These are phyloP conservation scores for Erannis defoliaria DNA, from an alignment of 2,888 invertebrate genomes.

Conservation along the genomic window DNA sequence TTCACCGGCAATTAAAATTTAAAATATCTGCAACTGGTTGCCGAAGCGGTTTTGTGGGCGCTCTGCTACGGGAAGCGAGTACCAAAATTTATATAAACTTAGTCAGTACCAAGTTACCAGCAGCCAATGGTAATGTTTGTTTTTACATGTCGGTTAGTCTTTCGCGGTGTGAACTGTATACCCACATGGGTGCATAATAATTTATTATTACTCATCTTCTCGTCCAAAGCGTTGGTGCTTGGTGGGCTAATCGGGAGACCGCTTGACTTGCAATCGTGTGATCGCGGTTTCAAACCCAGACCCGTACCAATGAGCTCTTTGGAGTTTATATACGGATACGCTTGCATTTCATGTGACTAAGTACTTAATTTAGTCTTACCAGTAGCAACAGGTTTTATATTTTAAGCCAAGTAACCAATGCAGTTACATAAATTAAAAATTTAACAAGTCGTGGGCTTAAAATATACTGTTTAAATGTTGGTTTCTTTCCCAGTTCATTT, in stretches of 20 bases:
- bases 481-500: constrained; percentile 13
- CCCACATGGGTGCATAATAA: background rate
- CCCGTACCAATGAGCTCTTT: constrained; percentile 1
- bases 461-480: constrained; percentile 12
- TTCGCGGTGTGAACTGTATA: constrained; percentile 7
- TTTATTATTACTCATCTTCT: background rate
- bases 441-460: constrained; percentile 13
- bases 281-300: background rate
- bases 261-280: too few relatives aligned
- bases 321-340: constrained; percentile 15
- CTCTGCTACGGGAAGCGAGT: constrained; percentile 4
- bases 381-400: constrained; percentile 25
- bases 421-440: constrained; percentile 19
- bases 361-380: constrained; percentile 27
- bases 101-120: constrained; percentile 1
- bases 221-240: background rate
- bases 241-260: too few relatives aligned
- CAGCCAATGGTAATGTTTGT: background rate
- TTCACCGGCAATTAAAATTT: constrained; percentile 52
- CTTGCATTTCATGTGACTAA: constrained; percentile 23
- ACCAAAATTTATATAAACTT: background rate
- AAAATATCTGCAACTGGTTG: constrained; percentile 40
- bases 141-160: constrained; percentile 13
- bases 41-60: constrained; percentile 10
- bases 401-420: constrained; percentile 22